Evolutionary conservation across 1,140 invertebrate species (phyloP).

Genomic region (Tribolium madens): DNA sequence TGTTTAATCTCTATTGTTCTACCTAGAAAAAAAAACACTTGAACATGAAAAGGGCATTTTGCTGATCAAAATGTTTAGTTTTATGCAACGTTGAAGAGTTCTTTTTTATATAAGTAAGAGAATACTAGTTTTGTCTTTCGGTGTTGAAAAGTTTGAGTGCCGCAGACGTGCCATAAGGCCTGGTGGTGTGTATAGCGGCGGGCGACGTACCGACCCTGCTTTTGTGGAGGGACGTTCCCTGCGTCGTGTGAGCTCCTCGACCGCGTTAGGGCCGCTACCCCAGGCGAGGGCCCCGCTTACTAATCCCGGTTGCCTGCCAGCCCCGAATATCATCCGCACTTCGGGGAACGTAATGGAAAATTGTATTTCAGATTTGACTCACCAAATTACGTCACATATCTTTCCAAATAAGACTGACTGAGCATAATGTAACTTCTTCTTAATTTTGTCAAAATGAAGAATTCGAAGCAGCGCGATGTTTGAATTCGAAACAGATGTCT

Average conservation of each 20-base stretch:
- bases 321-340: slow-evolving; percentile 32
- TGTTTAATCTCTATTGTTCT: too few species aligned
- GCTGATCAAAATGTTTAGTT: too few species aligned
- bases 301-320: slow-evolving; percentile 43
- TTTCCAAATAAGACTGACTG: slow-evolving; percentile 10
- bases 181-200: slow-evolving; percentile 34
- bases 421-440: too few species aligned
- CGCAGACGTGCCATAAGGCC: slow-evolving; percentile 32
- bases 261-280: slow-evolving; percentile 48
- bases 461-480: slow-evolving; percentile 1
- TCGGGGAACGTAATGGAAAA: slow-evolving; percentile 49
- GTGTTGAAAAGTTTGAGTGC: slow-evolving; percentile 7
- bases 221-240: slow-evolving; percentile 37
- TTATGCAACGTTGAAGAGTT: too few species aligned
- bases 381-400: slow-evolving; percentile 46
- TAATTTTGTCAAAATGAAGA: neutral
- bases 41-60: too few species aligned
- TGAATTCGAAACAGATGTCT: slow-evolving; percentile 8
- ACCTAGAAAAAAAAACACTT: too few species aligned
- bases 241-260: slow-evolving; percentile 42
- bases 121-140: too few species aligned
- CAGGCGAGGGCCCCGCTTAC: slow-evolving; percentile 47
- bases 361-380: slow-evolving; percentile 53
- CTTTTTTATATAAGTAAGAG: too few species aligned
- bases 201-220: slow-evolving; percentile 38